Percentiles rank a stretch among this genome's conserved stretches.
phyloP scores from a whole-genome alignment of 2,113 vertebrate genomes.

The Anseranas semipalmata region DNA sequence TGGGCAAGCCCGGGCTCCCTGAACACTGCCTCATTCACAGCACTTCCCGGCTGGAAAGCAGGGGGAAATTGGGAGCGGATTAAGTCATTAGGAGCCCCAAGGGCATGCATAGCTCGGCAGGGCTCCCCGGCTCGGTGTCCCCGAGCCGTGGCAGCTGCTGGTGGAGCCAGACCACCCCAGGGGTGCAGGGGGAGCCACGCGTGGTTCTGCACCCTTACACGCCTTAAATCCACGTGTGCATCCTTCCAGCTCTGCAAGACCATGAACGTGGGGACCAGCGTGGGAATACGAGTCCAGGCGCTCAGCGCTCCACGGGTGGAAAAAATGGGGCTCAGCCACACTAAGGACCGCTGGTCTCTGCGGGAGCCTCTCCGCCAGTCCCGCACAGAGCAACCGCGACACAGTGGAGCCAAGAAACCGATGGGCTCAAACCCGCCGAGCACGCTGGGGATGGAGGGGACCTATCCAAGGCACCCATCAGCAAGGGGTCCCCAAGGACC shows the following conservation, averaged over 20 bases:
- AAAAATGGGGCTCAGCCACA: not conserved
- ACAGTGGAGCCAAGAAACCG: not conserved
- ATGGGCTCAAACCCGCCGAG: rapidly evolving
- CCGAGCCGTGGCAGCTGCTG: rapidly evolving
- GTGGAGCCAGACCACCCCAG: rapidly evolving
- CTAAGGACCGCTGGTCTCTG: rapidly evolving
- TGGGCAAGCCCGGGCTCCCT: not conserved
- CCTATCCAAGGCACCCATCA: not conserved
- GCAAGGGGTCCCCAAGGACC: not conserved
- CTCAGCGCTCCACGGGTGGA: too few species aligned
- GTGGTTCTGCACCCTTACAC: not conserved
- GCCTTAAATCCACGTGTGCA: rapidly evolving
- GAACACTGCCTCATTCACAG: slow-evolving; percentile 11
- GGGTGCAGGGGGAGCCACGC: rapidly evolving
- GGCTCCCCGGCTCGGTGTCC: not conserved
- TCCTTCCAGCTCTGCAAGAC: not conserved
- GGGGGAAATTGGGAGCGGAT: not conserved
- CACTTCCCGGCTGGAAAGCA: not conserved
- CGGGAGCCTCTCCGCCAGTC: not conserved
- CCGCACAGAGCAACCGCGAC: not conserved
- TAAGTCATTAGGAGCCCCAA: slow-evolving; percentile 22
- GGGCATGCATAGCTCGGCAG: not conserved
- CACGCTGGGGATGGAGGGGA: not conserved
- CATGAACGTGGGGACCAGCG: not conserved
- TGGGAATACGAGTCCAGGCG: not conserved